These are phyloP conservation scores for Latheticus oryzae DNA, from an alignment of 2,888 invertebrate species.

Conservation along the genomic window DNA sequence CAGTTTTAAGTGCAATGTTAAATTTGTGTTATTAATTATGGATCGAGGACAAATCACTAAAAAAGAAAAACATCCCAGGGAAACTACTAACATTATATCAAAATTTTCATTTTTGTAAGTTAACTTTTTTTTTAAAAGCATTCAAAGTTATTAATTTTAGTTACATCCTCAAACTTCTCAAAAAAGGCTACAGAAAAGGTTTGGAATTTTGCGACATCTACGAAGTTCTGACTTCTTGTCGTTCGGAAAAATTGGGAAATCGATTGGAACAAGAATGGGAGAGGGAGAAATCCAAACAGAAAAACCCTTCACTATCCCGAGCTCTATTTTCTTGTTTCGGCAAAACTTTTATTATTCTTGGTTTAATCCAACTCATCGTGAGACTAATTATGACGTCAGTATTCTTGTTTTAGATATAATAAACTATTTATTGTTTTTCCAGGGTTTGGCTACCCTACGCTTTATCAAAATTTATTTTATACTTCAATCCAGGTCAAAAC, in stretches of 20 bases:
- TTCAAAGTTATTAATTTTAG: no score
- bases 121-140: no score
- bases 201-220: slow-evolving; percentile 72
- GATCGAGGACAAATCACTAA: neutral
- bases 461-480: slow-evolving; percentile 72
- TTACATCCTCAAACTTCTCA: slow-evolving; percentile 62
- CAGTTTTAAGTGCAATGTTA: no score
- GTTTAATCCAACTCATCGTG: slow-evolving; percentile 42
- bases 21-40: no score
- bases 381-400: slow-evolving; percentile 48
- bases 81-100: slow-evolving; percentile 17
- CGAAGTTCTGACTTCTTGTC: slow-evolving; percentile 67
- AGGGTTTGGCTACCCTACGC: slow-evolving; percentile 60
- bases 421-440: slow-evolving; percentile 11
- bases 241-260: slow-evolving; percentile 67
- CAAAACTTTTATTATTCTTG: slow-evolving; percentile 46
- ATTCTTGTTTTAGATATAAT: neutral
- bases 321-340: slow-evolving; percentile 53
- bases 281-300: slow-evolving; percentile 26
- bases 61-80: slow-evolving; percentile 21
- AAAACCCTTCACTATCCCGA: slow-evolving; percentile 48
- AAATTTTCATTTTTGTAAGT: slow-evolving; percentile 29
- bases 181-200: slow-evolving; percentile 72
- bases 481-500: slow-evolving; percentile 62
- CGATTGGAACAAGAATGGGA: slow-evolving; percentile 61